These are phyloP conservation scores for Nycticorax nycticorax DNA, from an alignment of 2,113 vertebrate genomes.

Conservation along the genomic window DNA sequence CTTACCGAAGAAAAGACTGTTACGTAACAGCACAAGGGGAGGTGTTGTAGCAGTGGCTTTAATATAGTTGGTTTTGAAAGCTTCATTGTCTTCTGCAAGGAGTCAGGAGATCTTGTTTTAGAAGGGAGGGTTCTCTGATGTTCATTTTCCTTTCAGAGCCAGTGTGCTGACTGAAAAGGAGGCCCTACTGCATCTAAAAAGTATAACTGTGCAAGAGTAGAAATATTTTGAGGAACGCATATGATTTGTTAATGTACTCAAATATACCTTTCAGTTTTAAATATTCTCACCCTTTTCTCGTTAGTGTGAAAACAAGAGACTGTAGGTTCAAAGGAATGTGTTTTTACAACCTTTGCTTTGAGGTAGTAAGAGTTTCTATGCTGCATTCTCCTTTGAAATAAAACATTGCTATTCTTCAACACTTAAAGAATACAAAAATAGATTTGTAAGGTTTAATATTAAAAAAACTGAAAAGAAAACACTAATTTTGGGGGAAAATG, in stretches of 20 bases:
- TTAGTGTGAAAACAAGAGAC: background rate
- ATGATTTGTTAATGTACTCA: background rate
- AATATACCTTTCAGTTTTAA: background rate
- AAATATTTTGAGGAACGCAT: background rate
- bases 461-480: background rate
- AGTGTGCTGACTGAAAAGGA: background rate
- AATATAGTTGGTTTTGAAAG: background rate
- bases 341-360: background rate
- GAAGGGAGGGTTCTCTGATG: background rate
- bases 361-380: background rate
- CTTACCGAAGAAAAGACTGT: background rate
- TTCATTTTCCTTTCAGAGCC: background rate
- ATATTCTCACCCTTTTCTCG: background rate
- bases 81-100: background rate
- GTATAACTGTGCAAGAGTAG: background rate
- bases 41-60: background rate
- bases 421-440: background rate
- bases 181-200: background rate
- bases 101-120: background rate
- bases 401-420: background rate
- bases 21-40: background rate
- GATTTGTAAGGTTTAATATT: background rate
- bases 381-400: background rate
- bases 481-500: fast-evolving
- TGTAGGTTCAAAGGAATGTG: background rate